Percentiles rank a stretch among this genome's conserved stretches.
phyloP scores from a whole-genome alignment of 2,797 vertebrate species.

The Galagoides demidoff region DNA sequence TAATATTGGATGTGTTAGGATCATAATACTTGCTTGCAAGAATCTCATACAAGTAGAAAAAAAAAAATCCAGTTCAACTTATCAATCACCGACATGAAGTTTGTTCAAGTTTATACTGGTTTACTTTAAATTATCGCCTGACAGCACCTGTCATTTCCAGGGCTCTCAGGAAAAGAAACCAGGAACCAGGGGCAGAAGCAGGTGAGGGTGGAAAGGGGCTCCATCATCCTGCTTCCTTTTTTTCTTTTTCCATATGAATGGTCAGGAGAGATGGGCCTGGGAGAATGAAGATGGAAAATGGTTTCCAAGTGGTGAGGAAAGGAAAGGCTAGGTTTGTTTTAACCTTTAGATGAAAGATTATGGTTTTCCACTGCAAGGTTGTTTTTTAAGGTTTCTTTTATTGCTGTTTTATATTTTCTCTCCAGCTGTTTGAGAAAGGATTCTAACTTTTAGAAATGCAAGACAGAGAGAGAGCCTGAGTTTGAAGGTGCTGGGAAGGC shows the following conservation, averaged over 20 bases:
- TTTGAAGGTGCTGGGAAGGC: background rate
- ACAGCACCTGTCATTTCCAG: constrained; percentile 50
- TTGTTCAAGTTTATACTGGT: constrained; percentile 73
- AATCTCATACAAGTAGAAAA: constrained; percentile 68
- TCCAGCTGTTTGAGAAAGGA: background rate
- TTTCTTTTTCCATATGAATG: background rate
- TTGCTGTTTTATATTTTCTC: constrained; percentile 51
- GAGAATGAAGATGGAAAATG: background rate
- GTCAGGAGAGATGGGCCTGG: background rate
- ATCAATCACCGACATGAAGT: constrained; percentile 75
- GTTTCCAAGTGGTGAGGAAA: background rate
- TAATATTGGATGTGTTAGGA: constrained; percentile 81
- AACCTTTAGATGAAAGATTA: background rate
- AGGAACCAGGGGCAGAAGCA: background rate
- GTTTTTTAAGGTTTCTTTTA: background rate
- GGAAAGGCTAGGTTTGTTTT: background rate
- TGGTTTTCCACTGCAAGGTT: background rate
- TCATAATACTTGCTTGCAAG: constrained; percentile 74
- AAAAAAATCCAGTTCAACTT: constrained; percentile 51
- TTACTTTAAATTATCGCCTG: constrained; percentile 78
- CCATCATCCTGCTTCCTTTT: background rate
- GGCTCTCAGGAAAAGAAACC: constrained; percentile 59
- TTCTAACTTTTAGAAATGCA: background rate
- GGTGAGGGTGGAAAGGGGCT: background rate
- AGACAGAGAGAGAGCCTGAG: background rate